Evolutionary conservation across 2,888 invertebrate species (phyloP), one percentile per base, ranked within the genome.

Genomic region (Pomacea canaliculata): DNA sequence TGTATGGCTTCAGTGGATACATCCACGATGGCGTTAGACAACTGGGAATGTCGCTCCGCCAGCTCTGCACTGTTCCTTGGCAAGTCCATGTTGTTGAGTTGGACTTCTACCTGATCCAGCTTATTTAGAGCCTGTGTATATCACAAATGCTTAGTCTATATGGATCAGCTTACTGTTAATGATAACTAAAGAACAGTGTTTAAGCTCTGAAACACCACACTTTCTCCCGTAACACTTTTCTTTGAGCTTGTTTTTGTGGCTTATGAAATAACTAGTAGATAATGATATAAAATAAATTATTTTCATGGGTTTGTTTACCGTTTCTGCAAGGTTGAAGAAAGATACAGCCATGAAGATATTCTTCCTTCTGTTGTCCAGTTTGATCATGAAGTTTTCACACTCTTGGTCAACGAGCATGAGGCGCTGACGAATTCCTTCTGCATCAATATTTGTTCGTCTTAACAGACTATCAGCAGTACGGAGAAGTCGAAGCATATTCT

Each of bases 391-490:
- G 88, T 94, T 94, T 48, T 91, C 90, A 76, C 88, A 88, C 85
- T 88, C 87, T 80, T 84, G 81, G 84, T 90, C 90, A 67, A 91
- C 87, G 70, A 82, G 82, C 79, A 85, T 86, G 81, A 91, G 87
- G 75, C 90, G 85, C 79, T 85, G 83, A 79, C 87, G 83, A 72
- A 91, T 85, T 77, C 87, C 87, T 74, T 89, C 88, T 23, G 89
- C 89, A 78, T 90, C 94, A 85, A 94, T 94, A 86, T 94, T 94
- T 56, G 94, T 94, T 7, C 94, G 93, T 46, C 93, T 92, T 68
- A 94, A 93, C 77, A 96, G 92, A 86, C 94, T 94, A 90, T 96
- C 95, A 23, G 95, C 95, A 63, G 94, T 94, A 86, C 94, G 94
- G 46, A 95, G 94, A 84, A 95, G 94, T 90, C 94, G 94, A 72